Evolutionary conservation across 2,888 invertebrate species (phyloP).

Genomic region (Argyra leucocephala): DNA sequence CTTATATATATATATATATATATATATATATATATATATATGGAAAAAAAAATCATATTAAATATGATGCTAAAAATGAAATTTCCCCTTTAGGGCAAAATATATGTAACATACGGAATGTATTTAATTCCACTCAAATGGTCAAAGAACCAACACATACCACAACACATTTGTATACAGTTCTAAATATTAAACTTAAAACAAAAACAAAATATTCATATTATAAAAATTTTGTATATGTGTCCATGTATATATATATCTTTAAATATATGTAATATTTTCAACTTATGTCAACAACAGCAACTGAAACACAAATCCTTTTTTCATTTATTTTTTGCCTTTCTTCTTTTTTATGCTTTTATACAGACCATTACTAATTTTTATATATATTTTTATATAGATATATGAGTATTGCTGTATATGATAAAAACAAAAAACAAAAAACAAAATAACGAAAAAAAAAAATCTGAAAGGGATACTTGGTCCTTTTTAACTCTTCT

Average conservation of each 20-base stretch:
- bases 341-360: neutral
- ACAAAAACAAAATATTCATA: neutral
- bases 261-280: neutral
- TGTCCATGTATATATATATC: neutral
- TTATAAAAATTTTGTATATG: neutral
- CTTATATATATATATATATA: no score
- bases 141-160: conserved; percentile 32
- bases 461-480: conserved; percentile 2
- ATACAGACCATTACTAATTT: neutral
- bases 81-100: neutral
- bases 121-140: conserved; percentile 38
- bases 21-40: no score
- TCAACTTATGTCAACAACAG: conserved; percentile 3
- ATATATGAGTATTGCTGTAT: no score
- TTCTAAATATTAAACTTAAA: neutral
- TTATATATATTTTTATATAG: no score
- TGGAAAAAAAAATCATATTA: neutral
- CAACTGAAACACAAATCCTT: neutral
- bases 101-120: no score
- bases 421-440: no score
- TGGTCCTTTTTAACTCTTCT: neutral
- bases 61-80: no score
- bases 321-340: neutral
- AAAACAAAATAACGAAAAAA: no score
- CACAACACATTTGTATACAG: no score